Evolutionary conservation across 2,888 invertebrate species (phyloP), one percentile per base, ranked within the genome.

Genomic region (Andrena bicolor): DNA sequence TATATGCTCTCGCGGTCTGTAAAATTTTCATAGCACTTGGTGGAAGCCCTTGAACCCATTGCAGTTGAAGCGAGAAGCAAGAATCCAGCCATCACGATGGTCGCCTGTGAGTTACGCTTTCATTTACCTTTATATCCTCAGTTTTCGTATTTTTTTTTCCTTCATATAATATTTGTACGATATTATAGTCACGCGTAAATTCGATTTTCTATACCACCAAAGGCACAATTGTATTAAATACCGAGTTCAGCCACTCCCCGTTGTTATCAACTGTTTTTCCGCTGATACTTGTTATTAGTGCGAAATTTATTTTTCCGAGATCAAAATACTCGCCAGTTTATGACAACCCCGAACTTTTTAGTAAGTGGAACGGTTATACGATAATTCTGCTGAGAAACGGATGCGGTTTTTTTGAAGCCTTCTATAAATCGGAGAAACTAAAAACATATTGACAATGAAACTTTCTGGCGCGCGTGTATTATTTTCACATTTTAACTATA

Each of bases 81-180:
- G 70, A 76, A 76, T 79, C 77, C 32, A 53, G 74, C 71, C 70
- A 56, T 79, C 64, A 80, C 78, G 60, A 90, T 90, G 90, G 85
- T 84, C 72, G 79, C 76, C 64, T 88, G 90, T 90, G 84, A 90
- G 90, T 90, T 79, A 51, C 30, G 16, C 49, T 77, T 66, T 75
- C 74, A 70, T 60, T 75, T 70, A 63, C 26, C n/a, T 76, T 53
- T 49, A 51, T 48, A 58, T 60, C 61, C 30, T 35, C 23, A 58
- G 1, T 74, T 56, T 35, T 32, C n/a, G 26, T 69, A 0, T 32
- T n/a, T 30, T 30, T 2, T 64, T 48, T 23, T 56, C 8, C 8
- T 8, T 48, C 10, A 58, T 6, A 53, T 60, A 60, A 71, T 28
- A 51, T 82, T 64, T n/a, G 0, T 30, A n/a, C 8, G 13, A 35